These are phyloP conservation scores for Oreotragus oreotragus DNA, from an alignment of 2,113 vertebrate genomes.

Conservation along the genomic window DNA sequence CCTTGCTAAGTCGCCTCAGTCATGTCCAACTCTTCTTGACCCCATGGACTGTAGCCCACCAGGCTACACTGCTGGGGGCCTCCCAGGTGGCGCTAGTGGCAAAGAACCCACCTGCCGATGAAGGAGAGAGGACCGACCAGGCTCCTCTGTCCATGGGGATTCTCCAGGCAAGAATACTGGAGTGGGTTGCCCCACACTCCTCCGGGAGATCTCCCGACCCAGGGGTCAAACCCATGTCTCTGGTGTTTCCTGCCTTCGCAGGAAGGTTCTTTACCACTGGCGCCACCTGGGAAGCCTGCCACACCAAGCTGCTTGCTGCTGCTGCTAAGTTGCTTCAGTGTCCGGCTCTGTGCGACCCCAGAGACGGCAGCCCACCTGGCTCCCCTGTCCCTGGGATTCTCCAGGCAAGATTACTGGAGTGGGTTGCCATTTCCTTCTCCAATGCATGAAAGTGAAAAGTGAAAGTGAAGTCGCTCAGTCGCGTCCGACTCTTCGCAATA, in stretches of 20 bases:
- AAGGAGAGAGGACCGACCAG: background rate
- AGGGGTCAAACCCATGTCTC: background rate
- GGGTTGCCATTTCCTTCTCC: no score
- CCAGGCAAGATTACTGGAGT: no score
- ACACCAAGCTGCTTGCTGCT: no score
- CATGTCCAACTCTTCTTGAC: background rate
- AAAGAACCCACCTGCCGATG: no score
- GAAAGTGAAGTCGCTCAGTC: no score
- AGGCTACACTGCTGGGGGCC: no score
- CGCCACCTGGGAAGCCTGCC: background rate
- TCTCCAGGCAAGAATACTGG: background rate
- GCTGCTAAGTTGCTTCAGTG: no score
- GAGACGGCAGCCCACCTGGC: no score
- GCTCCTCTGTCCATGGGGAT: background rate
- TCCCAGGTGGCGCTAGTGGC: no score
- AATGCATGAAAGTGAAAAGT: no score
- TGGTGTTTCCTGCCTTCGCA: background rate
- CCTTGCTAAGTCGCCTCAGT: background rate
- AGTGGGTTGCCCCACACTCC: background rate
- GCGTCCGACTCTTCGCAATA: accelerated
- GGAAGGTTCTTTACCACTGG: background rate
- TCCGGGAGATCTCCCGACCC: background rate
- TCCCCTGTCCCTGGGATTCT: no score
- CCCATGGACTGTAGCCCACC: background rate
- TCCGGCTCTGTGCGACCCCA: no score